phyloP scores from a whole-genome alignment of 2,888 invertebrate genomes.

The Maniola hyperantus region DNA sequence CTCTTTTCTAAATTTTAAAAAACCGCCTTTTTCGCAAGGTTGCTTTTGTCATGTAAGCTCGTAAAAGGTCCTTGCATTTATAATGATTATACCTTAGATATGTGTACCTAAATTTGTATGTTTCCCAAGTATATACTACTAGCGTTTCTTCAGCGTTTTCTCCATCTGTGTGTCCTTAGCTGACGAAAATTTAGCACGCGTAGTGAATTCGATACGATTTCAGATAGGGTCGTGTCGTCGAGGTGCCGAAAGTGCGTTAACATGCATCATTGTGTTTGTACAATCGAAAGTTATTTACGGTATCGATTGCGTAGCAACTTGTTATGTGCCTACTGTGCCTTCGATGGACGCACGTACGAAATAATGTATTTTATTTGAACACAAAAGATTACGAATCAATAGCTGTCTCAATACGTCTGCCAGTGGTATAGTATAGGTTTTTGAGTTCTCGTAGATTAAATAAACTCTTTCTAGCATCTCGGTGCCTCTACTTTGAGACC shows the following conservation, averaged over 20 bases:
- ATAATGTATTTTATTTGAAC: not conserved
- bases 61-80: too few species aligned
- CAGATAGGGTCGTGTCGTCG: conserved; percentile 45
- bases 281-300: conserved; percentile 44
- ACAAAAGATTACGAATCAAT: not conserved
- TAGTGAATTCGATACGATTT: conserved; percentile 44
- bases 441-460: too few species aligned
- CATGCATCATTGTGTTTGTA: conserved; percentile 38
- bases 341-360: not conserved
- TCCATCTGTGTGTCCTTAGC: conserved; percentile 6
- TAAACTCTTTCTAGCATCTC: too few species aligned
- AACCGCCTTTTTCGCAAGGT: too few species aligned
- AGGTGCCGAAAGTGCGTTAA: conserved; percentile 42
- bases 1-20: too few species aligned
- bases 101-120: too few species aligned
- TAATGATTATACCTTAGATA: too few species aligned
- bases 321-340: not conserved
- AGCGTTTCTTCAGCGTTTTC: not conserved
- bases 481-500: too few species aligned
- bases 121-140: too few species aligned
- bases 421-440: too few species aligned
- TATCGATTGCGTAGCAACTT: conserved; percentile 3
- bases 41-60: too few species aligned
- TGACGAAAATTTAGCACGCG: conserved; percentile 55
- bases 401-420: too few species aligned